Evolutionary conservation across 2,113 vertebrate species (phyloP).

Genomic region (Vulpes vulpes): DNA sequence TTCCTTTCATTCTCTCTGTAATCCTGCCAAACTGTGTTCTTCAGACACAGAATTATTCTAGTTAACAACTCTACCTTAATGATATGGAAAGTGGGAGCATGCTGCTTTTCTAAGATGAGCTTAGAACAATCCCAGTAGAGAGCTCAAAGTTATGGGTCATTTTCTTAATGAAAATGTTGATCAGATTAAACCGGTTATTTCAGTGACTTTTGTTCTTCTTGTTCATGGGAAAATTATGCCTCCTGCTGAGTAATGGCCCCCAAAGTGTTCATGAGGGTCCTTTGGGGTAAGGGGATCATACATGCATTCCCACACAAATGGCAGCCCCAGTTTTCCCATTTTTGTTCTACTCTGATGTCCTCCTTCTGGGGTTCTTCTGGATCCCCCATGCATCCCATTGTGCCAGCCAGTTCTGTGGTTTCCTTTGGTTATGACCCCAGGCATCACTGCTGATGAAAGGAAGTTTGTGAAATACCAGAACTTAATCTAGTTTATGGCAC

Average conservation of each 20-base stretch:
- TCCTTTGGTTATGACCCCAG: not conserved
- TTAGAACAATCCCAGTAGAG: constrained; percentile 50
- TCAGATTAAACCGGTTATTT: constrained; percentile 62
- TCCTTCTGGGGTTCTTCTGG: not conserved
- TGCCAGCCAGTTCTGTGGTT: not conserved
- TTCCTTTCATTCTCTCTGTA: constrained; percentile 53
- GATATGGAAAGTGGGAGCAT: constrained; percentile 20
- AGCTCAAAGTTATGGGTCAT: constrained; percentile 67
- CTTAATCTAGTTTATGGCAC: not conserved
- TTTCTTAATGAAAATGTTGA: constrained; percentile 72
- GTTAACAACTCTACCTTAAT: constrained; percentile 56
- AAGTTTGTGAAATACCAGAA: not conserved
- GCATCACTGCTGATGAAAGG: not conserved
- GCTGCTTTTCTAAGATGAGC: constrained; percentile 44
- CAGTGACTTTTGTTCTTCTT: constrained; percentile 62
- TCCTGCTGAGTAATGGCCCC: constrained; percentile 35
- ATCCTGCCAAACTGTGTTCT: constrained; percentile 61
- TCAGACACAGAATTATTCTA: constrained; percentile 35
- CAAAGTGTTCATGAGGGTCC: not conserved
- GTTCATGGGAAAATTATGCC: not conserved
- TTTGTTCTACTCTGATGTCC: constrained; percentile 1
- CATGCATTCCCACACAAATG: constrained; percentile 3
- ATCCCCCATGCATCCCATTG: not conserved
- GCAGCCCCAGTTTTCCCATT: not conserved
- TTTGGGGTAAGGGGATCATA: not conserved